Evolutionary conservation across 2,888 invertebrate genomes (phyloP), one percentile per base, ranked within the genome.

Genomic region (Lomographa bimaculata): DNA sequence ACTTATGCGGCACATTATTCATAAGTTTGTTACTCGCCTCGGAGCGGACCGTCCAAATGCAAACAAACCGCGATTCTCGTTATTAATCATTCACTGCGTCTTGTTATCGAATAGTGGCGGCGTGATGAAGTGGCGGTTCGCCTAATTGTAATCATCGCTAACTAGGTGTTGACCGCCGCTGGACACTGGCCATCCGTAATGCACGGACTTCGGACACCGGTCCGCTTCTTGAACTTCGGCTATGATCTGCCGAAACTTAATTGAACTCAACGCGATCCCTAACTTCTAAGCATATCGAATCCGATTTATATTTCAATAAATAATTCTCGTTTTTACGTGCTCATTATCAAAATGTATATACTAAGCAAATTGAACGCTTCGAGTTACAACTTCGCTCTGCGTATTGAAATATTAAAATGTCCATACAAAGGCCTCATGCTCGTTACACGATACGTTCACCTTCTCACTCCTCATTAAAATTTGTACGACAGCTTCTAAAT

Each of bases 401-500:
- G 43, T 60, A 63, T 65, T 51, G 62, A 60, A 67, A 73, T 67
- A 72, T 73, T 64, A 68, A 71, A 68, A 70, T 61, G 65, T 61
- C 68, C 64, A 66, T 66, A 74, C 64, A 77, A 71, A 71, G 61
- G 63, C 54, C 55, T 53, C 52, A 46, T 54, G 66, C 72, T 83
- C 71, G 77, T 82, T 79, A 80, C 42, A 33, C 67, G 64, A 62
- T 66, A 68, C 54, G 62, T 76, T 72, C 75, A 79, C 78, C 79
- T 80, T 79, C 81, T 75, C 80, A 78, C 77, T 85, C 78, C 84
- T 87, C 87, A 87, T 89, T 87, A 89, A 86, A 87, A 86, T 87
- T 85, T 87, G 84, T 79, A 79, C 85, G 83, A 81, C 81, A 83
- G 81, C 83, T 74, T 85, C 86, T 87, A 86, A 89, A 87, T 85